phyloP scores from a whole-genome alignment of 2,888 invertebrate genomes.

The Unio delphinus region DNA sequence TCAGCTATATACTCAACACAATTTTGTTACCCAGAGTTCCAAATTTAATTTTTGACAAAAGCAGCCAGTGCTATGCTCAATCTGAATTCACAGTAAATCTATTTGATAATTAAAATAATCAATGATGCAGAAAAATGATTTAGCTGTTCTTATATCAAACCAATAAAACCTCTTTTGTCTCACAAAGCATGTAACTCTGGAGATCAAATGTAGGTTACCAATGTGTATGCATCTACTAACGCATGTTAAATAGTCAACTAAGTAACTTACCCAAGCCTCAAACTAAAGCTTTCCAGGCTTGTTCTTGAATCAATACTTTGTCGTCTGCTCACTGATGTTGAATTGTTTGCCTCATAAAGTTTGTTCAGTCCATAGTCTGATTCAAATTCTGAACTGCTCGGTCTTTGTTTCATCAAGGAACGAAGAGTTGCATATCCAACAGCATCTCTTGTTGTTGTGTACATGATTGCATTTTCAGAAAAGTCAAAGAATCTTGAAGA shows the following conservation, averaged over 20 bases:
- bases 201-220: too few relatives aligned
- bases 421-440: conserved; percentile 70
- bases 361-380: conserved; percentile 45
- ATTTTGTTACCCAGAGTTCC: too few relatives aligned
- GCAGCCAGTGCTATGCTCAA: too few relatives aligned
- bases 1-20: too few relatives aligned
- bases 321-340: conserved; percentile 43
- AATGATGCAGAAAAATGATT: too few relatives aligned
- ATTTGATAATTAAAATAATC: too few relatives aligned
- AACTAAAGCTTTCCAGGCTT: conserved; percentile 26
- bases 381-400: conserved; percentile 59
- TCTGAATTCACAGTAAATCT: too few relatives aligned
- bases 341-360: conserved; percentile 40
- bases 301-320: conserved; percentile 38
- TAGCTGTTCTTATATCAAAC: too few relatives aligned
- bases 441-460: conserved; percentile 68
- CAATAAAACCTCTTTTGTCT: too few relatives aligned
- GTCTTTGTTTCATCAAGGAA: conserved; percentile 65
- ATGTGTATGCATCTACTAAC: background rate
- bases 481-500: conserved; percentile 39
- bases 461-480: conserved; percentile 48
- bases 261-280: conserved; percentile 3
- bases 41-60: too few relatives aligned
- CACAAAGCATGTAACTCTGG: too few relatives aligned
- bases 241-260: background rate